Conservation (phyloP, 2,888 invertebrate species). For the Stegophylla sp. region DNA sequence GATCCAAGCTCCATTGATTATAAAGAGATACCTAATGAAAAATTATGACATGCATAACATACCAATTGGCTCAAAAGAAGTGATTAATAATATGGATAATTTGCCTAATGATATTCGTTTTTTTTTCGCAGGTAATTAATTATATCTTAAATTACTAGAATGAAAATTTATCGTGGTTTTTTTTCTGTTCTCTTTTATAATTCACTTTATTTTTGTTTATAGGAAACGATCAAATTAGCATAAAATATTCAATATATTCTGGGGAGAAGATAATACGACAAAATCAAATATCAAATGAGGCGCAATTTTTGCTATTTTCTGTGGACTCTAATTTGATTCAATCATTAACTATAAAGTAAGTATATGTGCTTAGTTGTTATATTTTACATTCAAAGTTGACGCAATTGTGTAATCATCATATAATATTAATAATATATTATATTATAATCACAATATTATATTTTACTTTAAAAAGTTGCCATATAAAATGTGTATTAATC, state of each 20-base stretch:
- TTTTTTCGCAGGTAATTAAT: constrained; percentile 57
- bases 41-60: constrained; percentile 74
- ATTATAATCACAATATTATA: background rate
- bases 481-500: too few relatives aligned
- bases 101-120: constrained; percentile 35
- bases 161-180: background rate
- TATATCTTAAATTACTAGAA: background rate
- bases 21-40: constrained; percentile 74
- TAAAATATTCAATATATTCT: constrained; percentile 29
- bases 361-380: background rate
- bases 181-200: background rate
- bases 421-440: too few relatives aligned
- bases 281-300: constrained; percentile 48
- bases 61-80: constrained; percentile 74
- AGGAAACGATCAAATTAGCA: constrained; percentile 29
- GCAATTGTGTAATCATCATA: too few relatives aligned
- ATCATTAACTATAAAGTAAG: constrained; percentile 26
- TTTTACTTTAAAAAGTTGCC: too few relatives aligned
- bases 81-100: constrained; percentile 67
- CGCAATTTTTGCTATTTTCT: constrained; percentile 45
- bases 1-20: constrained; percentile 74
- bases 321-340: constrained; percentile 36
- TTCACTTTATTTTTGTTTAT: background rate
- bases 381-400: background rate
- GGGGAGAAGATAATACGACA: constrained; percentile 46